A percentile compares a stretch with the other conserved stretches of the same genome.
These are phyloP conservation scores for Lophura nycthemera DNA, from an alignment of 2,113 vertebrate species.

Conservation along the genomic window DNA sequence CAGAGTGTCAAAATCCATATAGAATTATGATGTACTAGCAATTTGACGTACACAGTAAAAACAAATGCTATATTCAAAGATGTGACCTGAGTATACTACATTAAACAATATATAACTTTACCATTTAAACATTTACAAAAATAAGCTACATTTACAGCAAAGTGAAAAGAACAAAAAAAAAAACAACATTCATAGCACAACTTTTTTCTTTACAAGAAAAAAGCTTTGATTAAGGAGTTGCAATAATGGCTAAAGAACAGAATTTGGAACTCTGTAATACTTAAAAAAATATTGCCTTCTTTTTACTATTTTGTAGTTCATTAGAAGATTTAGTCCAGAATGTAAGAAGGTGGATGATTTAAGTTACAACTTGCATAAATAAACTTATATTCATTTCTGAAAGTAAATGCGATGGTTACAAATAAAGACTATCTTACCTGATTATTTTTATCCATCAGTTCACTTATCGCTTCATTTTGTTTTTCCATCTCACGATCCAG, in stretches of 20 bases:
- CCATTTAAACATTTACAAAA: not conserved
- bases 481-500: conserved; percentile 85
- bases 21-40: not conserved
- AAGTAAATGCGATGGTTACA: not conserved
- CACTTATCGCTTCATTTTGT: conserved; percentile 65
- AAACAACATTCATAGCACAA: not conserved
- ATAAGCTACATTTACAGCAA: not conserved
- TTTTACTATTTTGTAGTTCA: not conserved
- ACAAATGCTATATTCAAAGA: not conserved
- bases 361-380: not conserved
- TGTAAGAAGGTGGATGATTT: rapidly evolving
- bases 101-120: not conserved
- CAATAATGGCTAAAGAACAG: not conserved
- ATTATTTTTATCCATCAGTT: conserved; percentile 78
- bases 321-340: not conserved
- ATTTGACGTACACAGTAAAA: not conserved
- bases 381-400: not conserved
- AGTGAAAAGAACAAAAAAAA: not conserved
- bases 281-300: not conserved
- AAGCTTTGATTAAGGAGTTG: not conserved
- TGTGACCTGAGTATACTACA: not conserved
- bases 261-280: not conserved
- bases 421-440: conserved; percentile 74
- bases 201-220: not conserved
- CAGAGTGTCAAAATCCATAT: not conserved